phyloP scores from a whole-genome alignment of 1,140 invertebrate species.

The Palaemon carinicauda region DNA sequence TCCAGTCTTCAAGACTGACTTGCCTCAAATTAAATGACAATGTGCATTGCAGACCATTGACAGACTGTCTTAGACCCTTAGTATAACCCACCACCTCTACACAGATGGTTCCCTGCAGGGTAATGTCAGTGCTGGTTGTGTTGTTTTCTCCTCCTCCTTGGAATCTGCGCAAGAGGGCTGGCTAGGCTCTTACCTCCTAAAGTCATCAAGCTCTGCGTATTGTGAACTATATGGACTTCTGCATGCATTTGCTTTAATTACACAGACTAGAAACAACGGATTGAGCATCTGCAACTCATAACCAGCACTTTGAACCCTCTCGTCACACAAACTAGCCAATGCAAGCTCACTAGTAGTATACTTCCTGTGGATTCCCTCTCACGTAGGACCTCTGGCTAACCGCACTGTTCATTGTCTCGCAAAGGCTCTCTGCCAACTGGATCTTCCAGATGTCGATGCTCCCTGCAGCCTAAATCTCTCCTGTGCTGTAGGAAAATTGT shows the following conservation, averaged over 20 bases:
- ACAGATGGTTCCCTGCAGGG: not conserved
- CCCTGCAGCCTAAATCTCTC: too few relatives aligned
- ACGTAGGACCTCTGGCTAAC: too few relatives aligned
- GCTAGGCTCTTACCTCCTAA: not conserved
- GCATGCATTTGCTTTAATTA: not conserved
- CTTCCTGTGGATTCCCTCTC: too few relatives aligned
- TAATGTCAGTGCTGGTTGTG: not conserved
- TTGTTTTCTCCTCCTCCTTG: not conserved
- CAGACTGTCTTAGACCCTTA: too few relatives aligned
- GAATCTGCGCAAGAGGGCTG: not conserved
- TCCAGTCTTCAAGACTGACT: too few relatives aligned
- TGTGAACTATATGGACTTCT: not conserved
- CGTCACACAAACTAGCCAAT: not conserved
- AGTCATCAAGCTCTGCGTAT: conserved; percentile 3
- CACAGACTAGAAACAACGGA: conserved; percentile 3
- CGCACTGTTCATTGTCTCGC: not conserved
- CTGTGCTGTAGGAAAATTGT: not conserved
- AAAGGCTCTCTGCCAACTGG: not conserved
- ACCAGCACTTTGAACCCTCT: not conserved
- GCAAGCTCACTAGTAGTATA: not conserved
- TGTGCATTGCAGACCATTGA: too few relatives aligned
- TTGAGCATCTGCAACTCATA: conserved; percentile 21
- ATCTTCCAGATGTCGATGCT: not conserved
- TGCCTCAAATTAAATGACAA: too few relatives aligned
- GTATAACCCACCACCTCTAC: too few relatives aligned